Evolutionary conservation across 2,797 vertebrate genomes (phyloP), one percentile per base, ranked within the genome.

Genomic region (Antennarius maculatus): DNA sequence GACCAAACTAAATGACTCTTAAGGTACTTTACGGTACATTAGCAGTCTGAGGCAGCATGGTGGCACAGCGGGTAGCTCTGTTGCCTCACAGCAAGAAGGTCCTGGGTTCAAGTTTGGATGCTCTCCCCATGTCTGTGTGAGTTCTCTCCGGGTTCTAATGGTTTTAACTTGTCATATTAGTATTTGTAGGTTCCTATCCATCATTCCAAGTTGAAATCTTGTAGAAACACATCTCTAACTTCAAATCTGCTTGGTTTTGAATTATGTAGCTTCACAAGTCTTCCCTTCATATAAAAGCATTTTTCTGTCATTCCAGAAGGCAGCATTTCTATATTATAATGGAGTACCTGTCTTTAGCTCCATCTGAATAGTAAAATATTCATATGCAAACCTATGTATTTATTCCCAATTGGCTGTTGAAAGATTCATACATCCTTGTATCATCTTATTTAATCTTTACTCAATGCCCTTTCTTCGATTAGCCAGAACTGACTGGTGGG

Each of bases 261-360:
- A 79, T 77, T 74, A 84, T 77, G 63, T 61, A 81, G 60, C n/a
- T 66, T 74, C 37, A 17, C 29, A 45, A 56, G 57, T 15, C 54
- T 69, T 63, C 64, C 15, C 18, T 41, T 53, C 41, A 57, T 57
- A 69, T 86, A 73, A 86, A 84, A 83, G 69, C 66, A 72, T 77
- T 83, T 66, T 71, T 48, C 45, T 80, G 74, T 83, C 59, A 71
- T 41, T 66, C 66, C 69, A 64, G 52, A 45, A 28, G 74, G 54
- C 59, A 68, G 57, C 57, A 66, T 37, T 63, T 55, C 17, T 49
- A 54, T 59, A 58, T 29, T 53, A 45, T 54, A 72, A 74, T 55
- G 42, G 61, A 63, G 34, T 29, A 54, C 31, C 53, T 41, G n/a
- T 23, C 5, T 61, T 61, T 42, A 34, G n/a, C 13, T 48, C n/a